Evolutionary conservation across 2,113 vertebrate genomes (phyloP).

Genomic region (Corynorhinus townsendii): DNA sequence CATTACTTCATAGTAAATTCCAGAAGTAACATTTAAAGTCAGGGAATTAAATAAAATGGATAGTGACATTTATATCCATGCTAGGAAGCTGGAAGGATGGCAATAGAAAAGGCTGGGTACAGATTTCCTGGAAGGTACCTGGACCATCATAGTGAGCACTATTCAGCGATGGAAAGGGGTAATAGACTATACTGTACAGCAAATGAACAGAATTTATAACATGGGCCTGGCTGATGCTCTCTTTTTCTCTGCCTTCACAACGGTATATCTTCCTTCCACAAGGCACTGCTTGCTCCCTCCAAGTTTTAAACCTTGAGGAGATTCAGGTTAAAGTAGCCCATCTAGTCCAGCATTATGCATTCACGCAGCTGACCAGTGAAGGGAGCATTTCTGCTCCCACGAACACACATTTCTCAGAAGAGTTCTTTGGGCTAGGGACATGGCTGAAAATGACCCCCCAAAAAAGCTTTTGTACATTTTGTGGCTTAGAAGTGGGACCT

Average conservation of each 20-base stretch:
- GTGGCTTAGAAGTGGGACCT: background rate
- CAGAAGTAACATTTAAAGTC: background rate
- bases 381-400: background rate
- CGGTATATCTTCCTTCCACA: background rate
- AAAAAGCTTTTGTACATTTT: background rate
- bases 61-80: background rate
- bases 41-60: background rate
- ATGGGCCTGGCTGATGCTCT: too few relatives aligned
- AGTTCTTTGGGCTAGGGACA: background rate
- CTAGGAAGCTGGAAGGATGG: background rate
- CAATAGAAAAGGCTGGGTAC: background rate
- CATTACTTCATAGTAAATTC: background rate
- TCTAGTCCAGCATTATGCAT: background rate
- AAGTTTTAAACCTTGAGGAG: background rate
- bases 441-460: background rate
- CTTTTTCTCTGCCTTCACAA: too few relatives aligned
- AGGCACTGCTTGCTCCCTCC: background rate
- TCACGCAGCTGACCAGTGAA: background rate
- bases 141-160: background rate
- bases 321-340: background rate
- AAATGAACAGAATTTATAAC: background rate
- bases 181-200: background rate
- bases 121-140: background rate
- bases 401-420: background rate
- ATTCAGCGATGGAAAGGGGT: background rate